These are phyloP conservation scores for Pseudochromis fuscus DNA, from an alignment of 2,797 vertebrate species.

Conservation along the genomic window DNA sequence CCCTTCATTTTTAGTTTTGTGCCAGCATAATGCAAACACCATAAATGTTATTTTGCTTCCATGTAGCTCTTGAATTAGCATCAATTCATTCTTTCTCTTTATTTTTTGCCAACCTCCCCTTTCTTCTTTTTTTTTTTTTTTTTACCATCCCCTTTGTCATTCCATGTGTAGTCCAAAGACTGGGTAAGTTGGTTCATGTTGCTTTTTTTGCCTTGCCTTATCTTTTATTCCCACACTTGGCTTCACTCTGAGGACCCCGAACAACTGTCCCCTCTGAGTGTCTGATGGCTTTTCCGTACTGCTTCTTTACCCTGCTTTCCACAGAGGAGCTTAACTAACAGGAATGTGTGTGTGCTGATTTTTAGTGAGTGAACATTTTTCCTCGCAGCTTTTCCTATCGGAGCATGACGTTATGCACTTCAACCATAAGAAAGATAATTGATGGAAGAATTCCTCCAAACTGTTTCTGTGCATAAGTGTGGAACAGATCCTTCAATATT, in stretches of 20 bases:
- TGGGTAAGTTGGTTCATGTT: constrained; percentile 87
- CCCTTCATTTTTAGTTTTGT: constrained; percentile 25
- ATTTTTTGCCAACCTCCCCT: constrained; percentile 68
- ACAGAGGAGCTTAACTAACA: constrained; percentile 77
- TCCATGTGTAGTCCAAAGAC: constrained; percentile 89
- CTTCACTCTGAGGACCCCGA: constrained; percentile 52
- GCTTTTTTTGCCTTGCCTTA: constrained; percentile 65
- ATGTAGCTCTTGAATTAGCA: constrained; percentile 60
- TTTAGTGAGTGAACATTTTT: constrained; percentile 55
- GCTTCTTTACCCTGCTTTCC: constrained; percentile 67
- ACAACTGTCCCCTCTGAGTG: constrained; percentile 57
- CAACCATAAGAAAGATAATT: constrained; percentile 1
- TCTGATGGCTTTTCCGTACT: constrained; percentile 64
- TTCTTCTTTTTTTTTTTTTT: constrained; percentile 47
- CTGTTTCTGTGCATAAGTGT: background rate
- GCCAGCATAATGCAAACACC: constrained; percentile 15
- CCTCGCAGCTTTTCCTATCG: constrained; percentile 42
- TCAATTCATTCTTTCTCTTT: constrained; percentile 67
- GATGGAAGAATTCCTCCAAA: background rate
- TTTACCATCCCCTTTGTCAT: constrained; percentile 78
- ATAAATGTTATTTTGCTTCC: constrained; percentile 66
- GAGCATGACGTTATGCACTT: constrained; percentile 55
- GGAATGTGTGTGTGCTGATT: constrained; percentile 65
- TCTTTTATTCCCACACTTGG: constrained; percentile 46
- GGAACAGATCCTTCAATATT: background rate